Conservation (phyloP, 2,113 vertebrate species). For the Hemibagrus wyckioides region DNA sequence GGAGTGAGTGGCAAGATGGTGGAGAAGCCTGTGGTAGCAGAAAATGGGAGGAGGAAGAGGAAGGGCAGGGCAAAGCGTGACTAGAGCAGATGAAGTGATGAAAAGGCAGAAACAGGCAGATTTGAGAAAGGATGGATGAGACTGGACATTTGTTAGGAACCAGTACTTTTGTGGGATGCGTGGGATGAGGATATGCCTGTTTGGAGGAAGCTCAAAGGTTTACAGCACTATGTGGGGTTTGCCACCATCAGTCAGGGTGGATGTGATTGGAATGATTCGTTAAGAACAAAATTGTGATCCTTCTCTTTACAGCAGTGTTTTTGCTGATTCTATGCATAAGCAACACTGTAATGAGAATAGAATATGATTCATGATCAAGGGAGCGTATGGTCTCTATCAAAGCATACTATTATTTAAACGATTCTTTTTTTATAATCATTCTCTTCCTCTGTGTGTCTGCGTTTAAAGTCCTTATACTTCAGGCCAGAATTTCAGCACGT, state of each 20-base stretch:
- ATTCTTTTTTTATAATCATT: constrained; percentile 13
- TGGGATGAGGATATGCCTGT: constrained; percentile 30
- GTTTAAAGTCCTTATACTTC: constrained; percentile 31
- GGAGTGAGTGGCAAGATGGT: constrained; percentile 75
- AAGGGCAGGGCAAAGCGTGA: constrained; percentile 95
- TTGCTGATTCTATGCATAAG: constrained; percentile 16
- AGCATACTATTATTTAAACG: constrained; percentile 26
- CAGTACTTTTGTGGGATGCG: constrained; percentile 14
- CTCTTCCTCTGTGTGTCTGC: constrained; percentile 36
- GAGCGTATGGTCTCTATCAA: constrained; percentile 19
- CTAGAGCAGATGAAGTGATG: constrained; percentile 74
- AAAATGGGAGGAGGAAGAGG: constrained; percentile 87
- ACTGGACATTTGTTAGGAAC: constrained; percentile 39
- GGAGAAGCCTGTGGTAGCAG: constrained; percentile 72
- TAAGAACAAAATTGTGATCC: constrained; percentile 21
- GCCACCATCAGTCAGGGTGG: constrained; percentile 11
- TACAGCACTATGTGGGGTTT: constrained; percentile 31
- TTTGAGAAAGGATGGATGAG: constrained; percentile 44
- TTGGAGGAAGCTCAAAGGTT: constrained; percentile 29
- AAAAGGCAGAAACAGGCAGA: constrained; percentile 55
- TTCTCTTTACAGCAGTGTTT: constrained; percentile 35
- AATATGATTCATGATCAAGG: neutral
- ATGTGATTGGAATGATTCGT: constrained; percentile 23
- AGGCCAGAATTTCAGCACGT: constrained; percentile 6
- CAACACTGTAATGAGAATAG: constrained; percentile 25